Percentiles rank a stretch among this genome's conserved stretches.
These are phyloP conservation scores for Patiria pectinifera DNA, from an alignment of 53 echinoderm and acorn worm species.

Conservation along the genomic window DNA sequence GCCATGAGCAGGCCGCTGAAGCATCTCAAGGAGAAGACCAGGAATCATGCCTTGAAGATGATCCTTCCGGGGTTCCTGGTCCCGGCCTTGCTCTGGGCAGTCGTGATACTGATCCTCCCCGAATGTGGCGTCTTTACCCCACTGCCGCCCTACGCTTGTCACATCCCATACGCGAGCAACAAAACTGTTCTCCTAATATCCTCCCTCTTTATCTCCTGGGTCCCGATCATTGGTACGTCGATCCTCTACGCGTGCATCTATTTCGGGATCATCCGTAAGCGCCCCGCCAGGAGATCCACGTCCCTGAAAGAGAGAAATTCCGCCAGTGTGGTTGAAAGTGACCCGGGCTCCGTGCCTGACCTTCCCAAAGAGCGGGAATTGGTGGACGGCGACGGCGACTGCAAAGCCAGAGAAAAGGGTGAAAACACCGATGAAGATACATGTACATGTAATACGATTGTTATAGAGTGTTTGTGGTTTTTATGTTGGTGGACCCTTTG, in stretches of 20 bases:
- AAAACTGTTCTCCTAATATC: constrained; percentile 46
- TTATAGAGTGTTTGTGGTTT: too few relatives aligned
- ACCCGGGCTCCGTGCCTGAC: background rate
- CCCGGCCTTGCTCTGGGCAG: constrained; percentile 59
- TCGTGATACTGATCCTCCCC: constrained; percentile 36
- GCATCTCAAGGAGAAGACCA: constrained; percentile 65
- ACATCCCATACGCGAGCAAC: constrained; percentile 50
- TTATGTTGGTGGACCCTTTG: too few relatives aligned
- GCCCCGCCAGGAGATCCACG: background rate
- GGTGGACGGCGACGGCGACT: background rate
- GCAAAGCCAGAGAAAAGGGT: too few relatives aligned
- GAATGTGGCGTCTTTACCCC: background rate
- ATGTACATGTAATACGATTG: too few relatives aligned
- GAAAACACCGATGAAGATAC: too few relatives aligned
- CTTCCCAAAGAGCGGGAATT: background rate
- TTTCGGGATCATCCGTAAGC: constrained; percentile 58
- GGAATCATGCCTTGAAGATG: constrained; percentile 49
- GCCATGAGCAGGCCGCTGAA: constrained; percentile 58
- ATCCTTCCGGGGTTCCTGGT: constrained; percentile 55
- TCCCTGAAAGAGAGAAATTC: background rate
- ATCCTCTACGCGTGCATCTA: constrained; percentile 55
- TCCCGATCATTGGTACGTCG: constrained; percentile 65
- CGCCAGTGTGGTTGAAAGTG: background rate
- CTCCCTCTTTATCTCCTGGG: constrained; percentile 55
- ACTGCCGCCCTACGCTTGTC: background rate